Evolutionary conservation across 1,140 invertebrate species (phyloP).

Genomic region (Subanguina moxae): DNA sequence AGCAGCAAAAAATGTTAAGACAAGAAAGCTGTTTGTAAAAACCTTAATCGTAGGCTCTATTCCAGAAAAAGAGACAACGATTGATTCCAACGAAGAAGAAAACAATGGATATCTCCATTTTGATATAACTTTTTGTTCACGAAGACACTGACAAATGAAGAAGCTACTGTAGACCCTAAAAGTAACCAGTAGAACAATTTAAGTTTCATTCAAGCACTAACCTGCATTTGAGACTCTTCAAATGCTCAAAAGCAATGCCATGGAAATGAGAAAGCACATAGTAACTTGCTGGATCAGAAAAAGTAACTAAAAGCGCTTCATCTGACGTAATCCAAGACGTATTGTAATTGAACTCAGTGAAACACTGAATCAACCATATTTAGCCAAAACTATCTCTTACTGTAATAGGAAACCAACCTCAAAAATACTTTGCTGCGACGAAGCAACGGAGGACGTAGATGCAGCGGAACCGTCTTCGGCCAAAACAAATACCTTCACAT

Average conservation of each 20-base stretch:
- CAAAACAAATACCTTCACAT: background rate
- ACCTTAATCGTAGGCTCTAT: background rate
- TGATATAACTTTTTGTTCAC: background rate
- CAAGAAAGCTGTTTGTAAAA: background rate
- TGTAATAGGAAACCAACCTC: too few species aligned
- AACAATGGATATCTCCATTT: background rate
- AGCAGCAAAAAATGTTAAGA: background rate
- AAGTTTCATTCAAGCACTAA: background rate
- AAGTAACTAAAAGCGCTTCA: background rate
- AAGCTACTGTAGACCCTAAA: background rate
- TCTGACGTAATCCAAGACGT: background rate
- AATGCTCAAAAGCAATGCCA: background rate
- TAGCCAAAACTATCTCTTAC: too few species aligned
- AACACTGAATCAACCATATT: too few species aligned
- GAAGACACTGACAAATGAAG: background rate
- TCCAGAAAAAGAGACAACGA: background rate
- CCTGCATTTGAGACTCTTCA: background rate
- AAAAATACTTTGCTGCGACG: too few species aligned
- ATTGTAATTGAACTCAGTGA: too few species aligned
- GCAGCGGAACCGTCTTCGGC: background rate
- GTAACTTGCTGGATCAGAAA: background rate
- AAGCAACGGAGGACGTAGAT: too few species aligned
- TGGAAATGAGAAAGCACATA: background rate
- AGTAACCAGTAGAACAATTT: background rate
- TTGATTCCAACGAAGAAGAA: background rate